Evolutionary conservation across 92 coral and sea anemone species (phyloP).

Genomic region (Porites divaricata): DNA sequence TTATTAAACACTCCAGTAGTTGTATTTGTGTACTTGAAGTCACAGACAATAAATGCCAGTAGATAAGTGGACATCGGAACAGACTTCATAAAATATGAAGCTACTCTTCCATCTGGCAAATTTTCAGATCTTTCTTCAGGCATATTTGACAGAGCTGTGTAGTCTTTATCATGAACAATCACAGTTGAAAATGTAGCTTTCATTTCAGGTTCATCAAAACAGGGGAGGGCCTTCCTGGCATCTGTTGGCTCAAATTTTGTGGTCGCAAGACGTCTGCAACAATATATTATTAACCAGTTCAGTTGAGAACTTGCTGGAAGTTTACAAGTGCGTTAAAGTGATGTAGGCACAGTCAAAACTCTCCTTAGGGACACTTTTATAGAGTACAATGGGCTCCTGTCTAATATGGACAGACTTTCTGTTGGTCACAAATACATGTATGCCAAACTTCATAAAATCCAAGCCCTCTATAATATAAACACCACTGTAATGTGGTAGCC

Average conservation of each 20-base stretch:
- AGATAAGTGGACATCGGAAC: slow-evolving; percentile 94
- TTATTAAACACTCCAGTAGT: slow-evolving; percentile 71
- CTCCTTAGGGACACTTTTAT: too few species aligned
- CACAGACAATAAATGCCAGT: slow-evolving; percentile 93
- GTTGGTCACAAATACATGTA: too few species aligned
- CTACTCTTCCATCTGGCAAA: slow-evolving; percentile 57
- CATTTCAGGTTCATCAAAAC: slow-evolving; percentile 94
- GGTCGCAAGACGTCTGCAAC: slow-evolving; percentile 78
- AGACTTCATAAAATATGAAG: slow-evolving; percentile 72
- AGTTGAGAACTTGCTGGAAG: too few species aligned
- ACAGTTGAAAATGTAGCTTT: slow-evolving; percentile 88
- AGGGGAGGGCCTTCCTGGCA: slow-evolving; percentile 91
- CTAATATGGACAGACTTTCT: too few species aligned
- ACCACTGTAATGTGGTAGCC: too few species aligned
- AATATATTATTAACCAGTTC: neutral
- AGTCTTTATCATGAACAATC: slow-evolving; percentile 72
- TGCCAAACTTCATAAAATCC: too few species aligned
- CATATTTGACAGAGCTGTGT: slow-evolving; percentile 88
- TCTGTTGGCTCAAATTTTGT: slow-evolving; percentile 92
- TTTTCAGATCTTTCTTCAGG: slow-evolving; percentile 45
- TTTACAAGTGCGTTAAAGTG: too few species aligned
- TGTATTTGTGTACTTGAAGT: slow-evolving; percentile 67
- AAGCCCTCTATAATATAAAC: too few species aligned
- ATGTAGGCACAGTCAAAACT: too few species aligned
- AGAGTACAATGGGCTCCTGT: too few species aligned